phyloP scores from a whole-genome alignment of 2,113 vertebrate genomes.

The Amia ocellicauda region DNA sequence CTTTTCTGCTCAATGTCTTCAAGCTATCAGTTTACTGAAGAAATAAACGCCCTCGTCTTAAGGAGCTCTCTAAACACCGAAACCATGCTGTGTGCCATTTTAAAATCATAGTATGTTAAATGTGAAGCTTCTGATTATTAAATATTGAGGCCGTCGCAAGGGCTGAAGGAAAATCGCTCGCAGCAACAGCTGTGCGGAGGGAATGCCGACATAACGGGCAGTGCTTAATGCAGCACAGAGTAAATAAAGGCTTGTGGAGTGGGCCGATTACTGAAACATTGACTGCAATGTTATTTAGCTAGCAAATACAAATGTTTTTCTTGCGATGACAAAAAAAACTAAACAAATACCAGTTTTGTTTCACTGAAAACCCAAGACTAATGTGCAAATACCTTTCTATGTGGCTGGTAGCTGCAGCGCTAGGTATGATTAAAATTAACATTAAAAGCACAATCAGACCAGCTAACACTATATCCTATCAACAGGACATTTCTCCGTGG shows the following conservation, averaged over 20 bases:
- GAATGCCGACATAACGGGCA: background rate
- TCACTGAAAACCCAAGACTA: too few relatives aligned
- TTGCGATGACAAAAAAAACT: too few relatives aligned
- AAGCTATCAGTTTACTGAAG: conserved; percentile 6
- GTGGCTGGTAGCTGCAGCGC: too few relatives aligned
- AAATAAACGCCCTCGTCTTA: background rate
- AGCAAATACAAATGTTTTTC: too few relatives aligned
- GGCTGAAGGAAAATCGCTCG: background rate
- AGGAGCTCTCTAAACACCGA: background rate
- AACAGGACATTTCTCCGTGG: too few relatives aligned
- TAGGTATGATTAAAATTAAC: too few relatives aligned
- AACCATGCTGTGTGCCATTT: background rate
- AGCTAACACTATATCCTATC: too few relatives aligned
- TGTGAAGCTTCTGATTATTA: conserved; percentile 2
- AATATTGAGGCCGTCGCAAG: background rate
- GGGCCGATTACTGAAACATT: too few relatives aligned
- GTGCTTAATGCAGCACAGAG: background rate
- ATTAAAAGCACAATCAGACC: too few relatives aligned
- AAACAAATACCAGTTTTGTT: too few relatives aligned
- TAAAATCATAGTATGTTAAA: background rate
- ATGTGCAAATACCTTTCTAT: too few relatives aligned
- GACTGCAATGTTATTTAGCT: too few relatives aligned
- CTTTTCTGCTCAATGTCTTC: background rate
- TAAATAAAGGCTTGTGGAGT: background rate
- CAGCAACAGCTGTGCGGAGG: background rate